These are phyloP conservation scores for Orchesella cincta DNA, from an alignment of 1,140 invertebrate species.

Conservation along the genomic window DNA sequence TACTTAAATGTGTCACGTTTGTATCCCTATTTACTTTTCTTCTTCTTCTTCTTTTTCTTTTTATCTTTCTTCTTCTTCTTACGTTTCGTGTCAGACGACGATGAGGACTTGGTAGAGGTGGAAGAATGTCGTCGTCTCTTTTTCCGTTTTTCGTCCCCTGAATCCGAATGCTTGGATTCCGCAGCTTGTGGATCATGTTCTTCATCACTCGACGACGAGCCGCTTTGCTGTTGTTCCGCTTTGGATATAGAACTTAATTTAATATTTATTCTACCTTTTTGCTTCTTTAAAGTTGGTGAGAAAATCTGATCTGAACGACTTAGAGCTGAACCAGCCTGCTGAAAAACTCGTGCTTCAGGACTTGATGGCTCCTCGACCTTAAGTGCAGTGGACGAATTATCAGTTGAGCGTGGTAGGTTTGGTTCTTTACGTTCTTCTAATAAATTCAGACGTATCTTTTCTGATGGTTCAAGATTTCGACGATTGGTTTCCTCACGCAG, in stretches of 20 bases:
- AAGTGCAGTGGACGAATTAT: neutral
- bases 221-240: slow-evolving; percentile 35
- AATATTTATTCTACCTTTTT: slow-evolving; percentile 47
- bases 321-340: neutral
- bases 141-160: neutral
- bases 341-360: slow-evolving; percentile 9
- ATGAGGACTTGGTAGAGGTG: slow-evolving; percentile 31
- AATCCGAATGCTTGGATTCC: neutral
- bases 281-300: slow-evolving; percentile 37
- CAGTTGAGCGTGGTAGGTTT: neutral
- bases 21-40: slow-evolving; percentile 34
- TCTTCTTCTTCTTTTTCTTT: slow-evolving; percentile 45
- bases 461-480: neutral
- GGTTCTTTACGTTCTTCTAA: neutral
- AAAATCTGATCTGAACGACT: slow-evolving; percentile 4
- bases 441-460: neutral
- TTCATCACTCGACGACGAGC: slow-evolving; percentile 39
- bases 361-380: neutral
- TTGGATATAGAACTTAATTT: slow-evolving; percentile 47
- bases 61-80: slow-evolving; percentile 47
- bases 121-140: slow-evolving; percentile 18
- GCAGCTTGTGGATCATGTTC: slow-evolving; percentile 14
- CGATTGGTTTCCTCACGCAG: neutral
- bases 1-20: too few relatives aligned
- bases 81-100: slow-evolving; percentile 32